Percentiles rank a stretch among this genome's conserved stretches.
Evolutionary conservation across 1,140 invertebrate species (phyloP).

Genomic region (Subanguina moxae): DNA sequence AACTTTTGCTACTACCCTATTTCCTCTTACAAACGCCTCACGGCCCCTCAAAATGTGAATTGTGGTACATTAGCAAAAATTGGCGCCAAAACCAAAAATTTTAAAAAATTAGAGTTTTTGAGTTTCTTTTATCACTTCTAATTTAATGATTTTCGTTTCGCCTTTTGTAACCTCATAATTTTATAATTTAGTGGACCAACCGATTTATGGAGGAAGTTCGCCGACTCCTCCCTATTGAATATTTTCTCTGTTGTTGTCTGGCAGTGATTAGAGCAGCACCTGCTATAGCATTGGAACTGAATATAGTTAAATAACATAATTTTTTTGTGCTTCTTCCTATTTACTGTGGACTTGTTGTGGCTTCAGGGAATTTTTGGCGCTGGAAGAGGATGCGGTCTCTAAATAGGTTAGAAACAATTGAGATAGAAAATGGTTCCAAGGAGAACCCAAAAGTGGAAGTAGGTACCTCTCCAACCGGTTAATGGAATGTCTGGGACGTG

Average conservation of each 20-base stretch:
- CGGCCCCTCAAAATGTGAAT: too few relatives aligned
- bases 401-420: too few relatives aligned
- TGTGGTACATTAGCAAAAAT: too few relatives aligned
- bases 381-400: conserved; percentile 29
- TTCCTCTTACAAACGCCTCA: too few relatives aligned
- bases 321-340: not conserved
- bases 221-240: conserved; percentile 6
- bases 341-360: conserved; percentile 17
- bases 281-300: conserved; percentile 3
- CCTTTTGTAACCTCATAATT: too few relatives aligned
- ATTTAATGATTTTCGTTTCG: too few relatives aligned
- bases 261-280: conserved; percentile 1
- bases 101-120: too few relatives aligned
- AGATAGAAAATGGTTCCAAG: too few relatives aligned
- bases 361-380: conserved; percentile 23
- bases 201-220: not conserved
- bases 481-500: conserved; percentile 28
- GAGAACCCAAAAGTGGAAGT: too few relatives aligned
- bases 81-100: too few relatives aligned
- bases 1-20: not conserved
- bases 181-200: too few relatives aligned
- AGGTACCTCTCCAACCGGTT: conserved; percentile 11
- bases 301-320: not conserved
- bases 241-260: conserved; percentile 9
- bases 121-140: too few relatives aligned